Evolutionary conservation across 2,797 vertebrate genomes (phyloP), one percentile per base, ranked within the genome.

Genomic region (Delichon dasypus): DNA sequence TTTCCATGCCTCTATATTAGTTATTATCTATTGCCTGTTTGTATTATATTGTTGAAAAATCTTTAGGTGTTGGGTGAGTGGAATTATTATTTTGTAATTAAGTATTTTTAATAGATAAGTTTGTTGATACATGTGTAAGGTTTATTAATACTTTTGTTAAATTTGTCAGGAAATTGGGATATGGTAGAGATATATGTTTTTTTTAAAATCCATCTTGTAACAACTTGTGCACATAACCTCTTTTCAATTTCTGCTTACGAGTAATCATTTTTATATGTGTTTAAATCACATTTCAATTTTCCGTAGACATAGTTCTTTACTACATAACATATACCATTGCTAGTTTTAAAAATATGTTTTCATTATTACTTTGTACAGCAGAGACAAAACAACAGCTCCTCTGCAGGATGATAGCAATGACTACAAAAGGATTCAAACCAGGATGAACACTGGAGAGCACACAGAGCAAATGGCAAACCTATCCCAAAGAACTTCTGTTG

Each of bases 261-360:
- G 19, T 48, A 65, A 71, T 90, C 38, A 55, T 89, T 93, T 85
- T 85, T 85, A 9, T 61, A 62, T n/a, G 34, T 68, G 40, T 58
- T 92, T 83, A 83, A 89, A 91, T 75, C 60, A 61, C 30, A 45
- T 77, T 93, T 77, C 7, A 17, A n/a, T 90, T 89, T 92, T 88
- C 73, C 84, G 50, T 55, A 88, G 82, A 38, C 34, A n/a, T 18
- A 50, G 17, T 42, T 78, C 66, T 84, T 86, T 86, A 47, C 36
- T 68, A 48, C 15, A 23, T 22, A 65, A 58, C 21, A 51, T 44
- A 65, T 23, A 77, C 30, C 0, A 1, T 38, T 74, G 48, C 50
- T 83, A 51, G 57, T 71, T 91, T 90, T 82, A 16, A n/a, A 67
- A 93, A 62, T 45, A n/a, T 40, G 11, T 88, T 91, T 93, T 75